Percentiles rank a stretch among this genome's conserved stretches.
These are phyloP conservation scores for Panopea generosa DNA, from an alignment of 2,888 invertebrate genomes.

Conservation along the genomic window DNA sequence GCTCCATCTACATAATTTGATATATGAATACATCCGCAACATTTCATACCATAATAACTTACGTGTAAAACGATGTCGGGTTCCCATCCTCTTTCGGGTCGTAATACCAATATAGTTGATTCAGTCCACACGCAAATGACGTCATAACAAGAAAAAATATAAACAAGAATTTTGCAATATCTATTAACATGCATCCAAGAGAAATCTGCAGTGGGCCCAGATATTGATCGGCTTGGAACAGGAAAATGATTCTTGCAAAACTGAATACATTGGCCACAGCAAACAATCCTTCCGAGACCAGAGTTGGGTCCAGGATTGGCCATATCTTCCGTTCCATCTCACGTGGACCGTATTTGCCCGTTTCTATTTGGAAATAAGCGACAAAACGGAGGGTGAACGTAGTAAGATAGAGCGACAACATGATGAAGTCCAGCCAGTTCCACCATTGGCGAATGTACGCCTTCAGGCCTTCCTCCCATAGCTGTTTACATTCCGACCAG, in stretches of 20 bases:
- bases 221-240: conserved; percentile 87
- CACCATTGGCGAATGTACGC: conserved; percentile 87
- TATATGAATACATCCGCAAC: no score
- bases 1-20: no score
- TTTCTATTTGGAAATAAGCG: conserved; percentile 83
- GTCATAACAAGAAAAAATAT: conserved; percentile 86
- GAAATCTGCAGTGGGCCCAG: conserved; percentile 87
- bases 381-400: conserved; percentile 86
- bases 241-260: conserved; percentile 87
- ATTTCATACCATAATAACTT: no score
- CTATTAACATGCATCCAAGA: conserved; percentile 87
- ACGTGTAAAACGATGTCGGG: conserved; percentile 77
- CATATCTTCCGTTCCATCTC: conserved; percentile 85
- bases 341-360: conserved; percentile 83
- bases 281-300: conserved; percentile 87
- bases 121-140: conserved; percentile 88
- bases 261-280: conserved; percentile 87
- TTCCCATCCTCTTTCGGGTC: conserved; percentile 72
- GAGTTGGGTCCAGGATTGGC: conserved; percentile 87
- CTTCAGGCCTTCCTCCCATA: conserved; percentile 87
- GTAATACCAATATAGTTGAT: conserved; percentile 89
- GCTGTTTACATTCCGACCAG: conserved; percentile 87
- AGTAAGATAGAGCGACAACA: conserved; percentile 87
- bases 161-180: conserved; percentile 87
- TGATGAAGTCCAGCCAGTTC: conserved; percentile 88